Base-by-base conservation (phyloP, 2,113 vertebrate species). In the Tragelaphus imberbis region DNA sequence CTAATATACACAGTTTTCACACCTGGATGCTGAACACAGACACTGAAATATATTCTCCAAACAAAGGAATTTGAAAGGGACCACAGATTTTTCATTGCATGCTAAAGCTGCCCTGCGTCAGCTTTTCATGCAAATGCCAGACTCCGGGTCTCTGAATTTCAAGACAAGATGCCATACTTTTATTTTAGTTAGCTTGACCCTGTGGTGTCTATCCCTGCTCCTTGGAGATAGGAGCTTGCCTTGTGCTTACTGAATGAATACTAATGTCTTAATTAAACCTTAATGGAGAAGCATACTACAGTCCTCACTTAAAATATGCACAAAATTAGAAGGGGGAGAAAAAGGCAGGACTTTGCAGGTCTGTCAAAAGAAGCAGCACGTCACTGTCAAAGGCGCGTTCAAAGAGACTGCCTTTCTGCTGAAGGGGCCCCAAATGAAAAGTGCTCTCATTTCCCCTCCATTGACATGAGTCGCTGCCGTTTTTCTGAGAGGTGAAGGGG, bases 221-320 rank as follows among this genome's bases (percentile, higher is more conserved):
- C 97, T 95, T 88, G 82, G 95, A 97, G 98, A 98, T 87, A 97
- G 58, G 97, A 97, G 88, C 93, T n/a, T 30, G 75, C 61, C 75
- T 98, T 98, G 81, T 95, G 97, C 97, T 98, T 98, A 89, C 96
- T 92, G 88, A 98, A 87, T 98, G 98, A 97, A 98, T 97, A 96
- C 91, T 98, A 96, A 99, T 98, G 94, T 94, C 96, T 98, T 98
- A 61, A 98, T 98, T 99, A 98, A 98, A 98, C 53, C 95, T 95
- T 97, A 91, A 92, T 80, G 97, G 96, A 97, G 86, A 87, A 86
- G 96, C 85, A 79, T 2, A 97, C 80, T 96, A 92, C 87, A 98
- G 92, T 91, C 59, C 84, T 96, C 95, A 94, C 97, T 97, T 98
- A 95, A 98, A 98, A 96, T 84, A 90, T 4, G 55, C 93, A 97